Conservation (phyloP, 1,140 invertebrate species). For the Scaptomyza pallida region DNA sequence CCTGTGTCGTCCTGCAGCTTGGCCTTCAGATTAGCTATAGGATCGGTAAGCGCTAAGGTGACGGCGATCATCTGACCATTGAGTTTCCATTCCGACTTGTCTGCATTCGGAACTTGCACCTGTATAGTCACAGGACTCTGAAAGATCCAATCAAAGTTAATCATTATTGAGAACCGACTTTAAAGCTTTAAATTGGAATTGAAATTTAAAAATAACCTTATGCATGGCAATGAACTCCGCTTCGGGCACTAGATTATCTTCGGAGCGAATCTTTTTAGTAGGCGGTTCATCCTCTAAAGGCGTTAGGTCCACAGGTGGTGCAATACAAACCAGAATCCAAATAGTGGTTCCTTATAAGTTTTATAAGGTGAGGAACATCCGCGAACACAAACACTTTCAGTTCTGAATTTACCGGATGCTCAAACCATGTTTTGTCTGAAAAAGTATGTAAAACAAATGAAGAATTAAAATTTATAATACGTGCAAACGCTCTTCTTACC, state of each 20-base stretch:
- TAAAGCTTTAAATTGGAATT: constrained; percentile 13
- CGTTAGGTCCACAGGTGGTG: constrained; percentile 83
- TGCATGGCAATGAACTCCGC: constrained; percentile 84
- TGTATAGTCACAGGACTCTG: constrained; percentile 90
- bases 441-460: too few relatives aligned
- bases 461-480: too few relatives aligned
- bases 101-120: constrained; percentile 92
- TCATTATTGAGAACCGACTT: not conserved
- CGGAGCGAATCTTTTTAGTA: constrained; percentile 94
- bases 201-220: constrained; percentile 77
- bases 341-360: too few relatives aligned
- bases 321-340: too few relatives aligned
- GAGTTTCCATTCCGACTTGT: constrained; percentile 98
- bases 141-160: constrained; percentile 71
- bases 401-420: too few relatives aligned
- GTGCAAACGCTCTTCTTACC: too few relatives aligned
- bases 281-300: constrained; percentile 92
- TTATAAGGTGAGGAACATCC: too few relatives aligned
- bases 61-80: constrained; percentile 94
- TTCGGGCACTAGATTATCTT: constrained; percentile 96
- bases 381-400: too few relatives aligned
- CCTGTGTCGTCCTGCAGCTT: constrained; percentile 94
- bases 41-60: constrained; percentile 91
- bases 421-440: too few relatives aligned
- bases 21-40: constrained; percentile 93